Conservation (phyloP, 1,140 invertebrate genomes). For the Lerema accius region DNA sequence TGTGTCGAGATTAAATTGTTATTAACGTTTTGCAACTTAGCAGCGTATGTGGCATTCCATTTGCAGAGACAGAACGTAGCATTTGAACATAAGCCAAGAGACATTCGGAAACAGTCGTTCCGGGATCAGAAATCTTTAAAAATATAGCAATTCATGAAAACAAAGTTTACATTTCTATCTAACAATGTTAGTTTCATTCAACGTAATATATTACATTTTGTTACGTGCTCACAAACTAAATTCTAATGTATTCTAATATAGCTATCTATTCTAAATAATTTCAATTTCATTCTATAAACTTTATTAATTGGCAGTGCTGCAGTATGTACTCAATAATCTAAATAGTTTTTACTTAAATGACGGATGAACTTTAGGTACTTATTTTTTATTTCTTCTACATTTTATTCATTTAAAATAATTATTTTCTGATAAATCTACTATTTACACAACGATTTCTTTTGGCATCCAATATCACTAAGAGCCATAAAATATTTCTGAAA, state of each 20-base stretch:
- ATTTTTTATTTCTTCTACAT: slow-evolving; percentile 33
- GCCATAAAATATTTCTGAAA: slow-evolving; percentile 45
- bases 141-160: background rate
- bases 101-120: background rate
- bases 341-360: slow-evolving; percentile 40
- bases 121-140: background rate
- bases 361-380: slow-evolving; percentile 42
- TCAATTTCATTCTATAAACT: slow-evolving; percentile 47
- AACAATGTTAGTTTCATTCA: background rate
- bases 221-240: background rate
- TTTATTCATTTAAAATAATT: slow-evolving; percentile 37
- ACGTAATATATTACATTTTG: background rate
- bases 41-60: background rate
- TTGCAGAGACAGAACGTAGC: background rate
- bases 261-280: slow-evolving; percentile 35
- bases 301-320: slow-evolving; percentile 73
- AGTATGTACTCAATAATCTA: slow-evolving; percentile 56
- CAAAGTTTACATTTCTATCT: background rate
- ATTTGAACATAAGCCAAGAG: slow-evolving; percentile 18
- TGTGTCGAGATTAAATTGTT: background rate
- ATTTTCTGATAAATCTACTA: slow-evolving; percentile 39
- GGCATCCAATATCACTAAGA: slow-evolving; percentile 73
- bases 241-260: slow-evolving; percentile 30
- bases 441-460: slow-evolving; percentile 48
- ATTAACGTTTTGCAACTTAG: background rate